Percentiles rank a stretch among this genome's conserved stretches.
Evolutionary conservation across 2,113 vertebrate genomes (phyloP).

Genomic region (Ochotona curzoniae): DNA sequence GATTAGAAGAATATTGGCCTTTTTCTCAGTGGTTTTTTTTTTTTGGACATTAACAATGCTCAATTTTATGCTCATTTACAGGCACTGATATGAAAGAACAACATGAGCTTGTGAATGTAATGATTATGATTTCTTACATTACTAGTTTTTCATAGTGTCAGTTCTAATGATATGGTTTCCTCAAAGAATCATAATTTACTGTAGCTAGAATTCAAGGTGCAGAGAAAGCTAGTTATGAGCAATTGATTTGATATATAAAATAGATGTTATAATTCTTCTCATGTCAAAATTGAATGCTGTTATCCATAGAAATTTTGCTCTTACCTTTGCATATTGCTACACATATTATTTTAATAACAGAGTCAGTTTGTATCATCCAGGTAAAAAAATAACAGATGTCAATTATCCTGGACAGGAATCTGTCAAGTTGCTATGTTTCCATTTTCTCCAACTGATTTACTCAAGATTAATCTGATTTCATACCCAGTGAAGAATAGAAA

Average conservation of each 20-base stretch:
- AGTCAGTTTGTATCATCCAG: slow-evolving; percentile 49
- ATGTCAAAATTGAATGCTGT: slow-evolving; percentile 25
- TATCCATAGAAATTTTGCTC: slow-evolving; percentile 45
- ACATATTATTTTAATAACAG: slow-evolving; percentile 65
- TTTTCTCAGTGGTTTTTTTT: background rate
- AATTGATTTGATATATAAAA: slow-evolving; percentile 53
- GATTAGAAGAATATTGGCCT: background rate
- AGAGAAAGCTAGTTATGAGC: background rate
- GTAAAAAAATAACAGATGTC: slow-evolving; percentile 56
- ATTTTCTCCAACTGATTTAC: slow-evolving; percentile 60
- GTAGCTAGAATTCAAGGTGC: background rate
- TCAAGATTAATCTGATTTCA: slow-evolving; percentile 71
- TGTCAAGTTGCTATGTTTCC: slow-evolving; percentile 38
- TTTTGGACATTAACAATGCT: slow-evolving; percentile 43
- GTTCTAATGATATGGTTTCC: slow-evolving; percentile 16
- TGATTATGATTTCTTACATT: slow-evolving; percentile 44
- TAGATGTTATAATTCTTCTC: slow-evolving; percentile 47
- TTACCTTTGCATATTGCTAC: slow-evolving; percentile 55
- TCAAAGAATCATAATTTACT: slow-evolving; percentile 26
- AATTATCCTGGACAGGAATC: slow-evolving; percentile 57
- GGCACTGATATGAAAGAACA: slow-evolving; percentile 29
- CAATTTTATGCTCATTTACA: slow-evolving; percentile 46
- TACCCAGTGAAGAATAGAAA: slow-evolving; percentile 34
- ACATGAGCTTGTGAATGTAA: background rate
- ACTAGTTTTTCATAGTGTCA: background rate